Conservation (phyloP, 1,140 invertebrate genomes). For the Zaprionus africanus region DNA sequence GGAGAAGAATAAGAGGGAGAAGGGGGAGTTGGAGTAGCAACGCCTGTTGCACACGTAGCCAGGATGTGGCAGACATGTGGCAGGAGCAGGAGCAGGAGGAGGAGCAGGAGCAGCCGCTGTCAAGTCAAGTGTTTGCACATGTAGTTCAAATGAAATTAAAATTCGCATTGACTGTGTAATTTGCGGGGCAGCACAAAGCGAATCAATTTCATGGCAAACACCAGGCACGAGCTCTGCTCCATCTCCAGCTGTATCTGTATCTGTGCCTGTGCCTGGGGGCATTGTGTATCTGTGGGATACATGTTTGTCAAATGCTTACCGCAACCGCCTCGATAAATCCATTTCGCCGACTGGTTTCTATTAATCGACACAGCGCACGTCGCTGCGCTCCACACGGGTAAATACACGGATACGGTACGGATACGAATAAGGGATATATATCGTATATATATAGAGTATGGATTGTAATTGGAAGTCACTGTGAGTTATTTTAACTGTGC, state of each 20-base stretch:
- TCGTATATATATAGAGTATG: conserved; percentile 13
- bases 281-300: conserved; percentile 51
- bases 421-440: not conserved
- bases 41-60: conserved; percentile 70
- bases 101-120: conserved; percentile 28
- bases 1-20: conserved; percentile 9
- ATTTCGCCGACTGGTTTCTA: conserved; percentile 68
- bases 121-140: conserved; percentile 77
- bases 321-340: conserved; percentile 84
- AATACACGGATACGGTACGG: conserved; percentile 1
- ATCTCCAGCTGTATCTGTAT: conserved; percentile 11
- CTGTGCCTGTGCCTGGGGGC: conserved; percentile 16
- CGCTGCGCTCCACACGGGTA: conserved; percentile 31
- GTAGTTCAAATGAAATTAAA: conserved; percentile 84
- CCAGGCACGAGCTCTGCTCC: conserved; percentile 38
- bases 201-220: conserved; percentile 76
- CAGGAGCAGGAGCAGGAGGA: conserved; percentile 13
- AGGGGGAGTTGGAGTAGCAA: conserved; percentile 25
- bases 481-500: not conserved
- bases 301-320: conserved; percentile 83
- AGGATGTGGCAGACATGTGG: conserved; percentile 30
- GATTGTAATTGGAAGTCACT: conserved; percentile 18
- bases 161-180: conserved; percentile 82
- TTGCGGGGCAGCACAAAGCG: conserved; percentile 77
- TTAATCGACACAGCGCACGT: conserved; percentile 58